These are phyloP conservation scores for Drosophila meridionalis DNA, from an alignment of 2,888 invertebrate species.

Conservation along the genomic window DNA sequence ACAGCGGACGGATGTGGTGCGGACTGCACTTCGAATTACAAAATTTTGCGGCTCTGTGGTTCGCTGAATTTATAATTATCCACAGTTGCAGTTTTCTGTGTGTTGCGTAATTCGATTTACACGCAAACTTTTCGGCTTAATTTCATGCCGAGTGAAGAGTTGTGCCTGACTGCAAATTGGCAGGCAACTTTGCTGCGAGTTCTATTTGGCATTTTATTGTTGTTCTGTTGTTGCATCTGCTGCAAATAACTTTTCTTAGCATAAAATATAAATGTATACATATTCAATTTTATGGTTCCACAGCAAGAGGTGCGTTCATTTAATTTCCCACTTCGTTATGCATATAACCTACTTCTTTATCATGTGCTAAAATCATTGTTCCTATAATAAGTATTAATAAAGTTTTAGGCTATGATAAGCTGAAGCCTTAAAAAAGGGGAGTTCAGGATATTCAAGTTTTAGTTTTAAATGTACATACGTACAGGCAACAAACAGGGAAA, in stretches of 20 bases:
- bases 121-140: slow-evolving; percentile 28
- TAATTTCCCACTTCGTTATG: no score
- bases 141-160: slow-evolving; percentile 11
- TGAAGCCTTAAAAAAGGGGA: no score
- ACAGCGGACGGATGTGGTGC: slow-evolving; percentile 47
- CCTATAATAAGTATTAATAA: no score
- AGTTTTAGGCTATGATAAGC: no score
- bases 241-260: neutral
- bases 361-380: neutral
- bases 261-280: neutral
- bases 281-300: neutral
- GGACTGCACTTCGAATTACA: slow-evolving; percentile 56
- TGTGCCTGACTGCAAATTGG: slow-evolving; percentile 2
- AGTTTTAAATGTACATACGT: no score
- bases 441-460: no score
- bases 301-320: neutral
- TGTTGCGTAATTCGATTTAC: slow-evolving; percentile 35
- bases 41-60: slow-evolving; percentile 54
- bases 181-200: neutral
- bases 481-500: no score
- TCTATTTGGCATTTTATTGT: neutral
- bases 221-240: neutral
- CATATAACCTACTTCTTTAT: neutral
- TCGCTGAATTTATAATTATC: slow-evolving; percentile 54
- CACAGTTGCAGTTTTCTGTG: slow-evolving; percentile 25